Conservation (phyloP, 2,113 vertebrate species). For the Ovibos moschatus region DNA sequence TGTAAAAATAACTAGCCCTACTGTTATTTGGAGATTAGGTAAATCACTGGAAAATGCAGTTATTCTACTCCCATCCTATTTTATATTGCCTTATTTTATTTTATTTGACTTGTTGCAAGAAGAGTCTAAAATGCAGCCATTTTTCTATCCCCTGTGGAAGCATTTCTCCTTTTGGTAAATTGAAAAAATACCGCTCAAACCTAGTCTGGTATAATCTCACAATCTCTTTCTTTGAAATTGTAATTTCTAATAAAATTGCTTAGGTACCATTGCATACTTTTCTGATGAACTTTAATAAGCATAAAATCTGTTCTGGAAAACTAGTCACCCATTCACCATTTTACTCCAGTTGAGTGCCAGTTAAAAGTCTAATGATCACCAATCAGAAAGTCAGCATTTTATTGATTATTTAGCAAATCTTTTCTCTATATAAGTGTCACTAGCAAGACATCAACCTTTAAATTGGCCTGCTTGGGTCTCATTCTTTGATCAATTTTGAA, state of each 20-base stretch:
- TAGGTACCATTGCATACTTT: background rate
- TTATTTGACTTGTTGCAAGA: background rate
- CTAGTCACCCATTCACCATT: background rate
- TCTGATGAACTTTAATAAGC: background rate
- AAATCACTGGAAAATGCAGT: background rate
- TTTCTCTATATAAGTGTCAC: background rate
- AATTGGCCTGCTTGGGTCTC: background rate
- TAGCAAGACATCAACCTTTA: background rate
- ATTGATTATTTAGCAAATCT: background rate
- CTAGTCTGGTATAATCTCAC: background rate
- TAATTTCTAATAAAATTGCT: background rate
- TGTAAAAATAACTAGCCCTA: background rate
- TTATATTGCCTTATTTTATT: background rate
- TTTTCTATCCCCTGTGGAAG: background rate
- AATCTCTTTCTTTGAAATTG: background rate
- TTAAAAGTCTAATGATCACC: background rate
- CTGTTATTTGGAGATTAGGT: background rate
- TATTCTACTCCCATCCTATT: background rate
- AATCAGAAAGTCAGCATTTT: background rate
- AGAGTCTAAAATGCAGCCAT: background rate
- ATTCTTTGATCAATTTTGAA: conserved; percentile 11
- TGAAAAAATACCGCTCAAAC: background rate
- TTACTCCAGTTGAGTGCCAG: background rate
- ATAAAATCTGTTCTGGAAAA: background rate
- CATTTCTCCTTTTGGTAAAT: background rate